Percentiles rank a stretch among this genome's conserved stretches.
Evolutionary conservation across 1,140 invertebrate genomes (phyloP).

Genomic region (Drosophila murphyi): DNA sequence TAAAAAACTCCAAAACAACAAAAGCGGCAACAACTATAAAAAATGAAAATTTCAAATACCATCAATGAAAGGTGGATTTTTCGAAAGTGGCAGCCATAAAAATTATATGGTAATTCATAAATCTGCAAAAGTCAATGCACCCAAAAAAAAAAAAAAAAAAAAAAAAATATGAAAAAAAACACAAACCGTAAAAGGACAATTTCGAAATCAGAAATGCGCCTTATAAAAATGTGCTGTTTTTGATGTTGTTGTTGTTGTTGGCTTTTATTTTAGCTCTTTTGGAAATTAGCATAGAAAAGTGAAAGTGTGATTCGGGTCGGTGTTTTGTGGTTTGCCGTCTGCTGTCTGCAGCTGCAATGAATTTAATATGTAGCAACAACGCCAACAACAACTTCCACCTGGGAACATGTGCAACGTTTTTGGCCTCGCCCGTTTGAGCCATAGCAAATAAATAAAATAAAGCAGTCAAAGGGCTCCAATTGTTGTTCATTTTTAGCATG

Average conservation of each 20-base stretch:
- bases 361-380: conserved; percentile 70
- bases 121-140: conserved; percentile 34
- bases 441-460: conserved; percentile 44
- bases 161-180: too few relatives aligned
- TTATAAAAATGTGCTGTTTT: conserved; percentile 16
- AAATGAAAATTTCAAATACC: conserved; percentile 1
- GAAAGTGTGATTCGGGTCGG: conserved; percentile 57
- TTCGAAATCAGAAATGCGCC: conserved; percentile 31
- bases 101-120: conserved; percentile 40
- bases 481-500: conserved; percentile 51
- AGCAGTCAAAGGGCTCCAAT: conserved; percentile 67
- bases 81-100: conserved; percentile 35
- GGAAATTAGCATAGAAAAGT: conserved; percentile 73
- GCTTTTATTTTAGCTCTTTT: conserved; percentile 24
- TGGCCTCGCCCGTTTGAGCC: conserved; percentile 46
- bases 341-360: conserved; percentile 64
- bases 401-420: conserved; percentile 55
- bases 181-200: conserved; percentile 39
- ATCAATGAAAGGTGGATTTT: conserved; percentile 16
- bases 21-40: conserved; percentile 3
- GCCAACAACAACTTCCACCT: conserved; percentile 22
- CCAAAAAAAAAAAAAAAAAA: not conserved
- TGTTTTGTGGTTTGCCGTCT: conserved; percentile 12
- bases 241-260: conserved; percentile 10
- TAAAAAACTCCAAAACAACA: not conserved